Conservation (phyloP, 2,888 invertebrate genomes). For the Drosophila mercatorum region DNA sequence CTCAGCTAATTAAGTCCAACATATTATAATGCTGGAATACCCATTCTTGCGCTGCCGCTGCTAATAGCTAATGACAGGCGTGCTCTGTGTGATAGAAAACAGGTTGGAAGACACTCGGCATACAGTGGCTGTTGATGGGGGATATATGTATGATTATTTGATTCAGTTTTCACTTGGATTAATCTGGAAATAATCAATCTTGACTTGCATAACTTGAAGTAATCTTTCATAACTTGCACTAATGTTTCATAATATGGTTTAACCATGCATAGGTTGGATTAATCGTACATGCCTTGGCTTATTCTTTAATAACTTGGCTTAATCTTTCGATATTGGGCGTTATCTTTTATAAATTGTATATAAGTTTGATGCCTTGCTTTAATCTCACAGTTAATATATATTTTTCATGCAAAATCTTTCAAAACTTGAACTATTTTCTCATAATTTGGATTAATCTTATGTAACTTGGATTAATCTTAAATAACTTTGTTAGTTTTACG, state of each 20-base stretch:
- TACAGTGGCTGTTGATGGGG: neutral
- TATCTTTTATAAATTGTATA: no score
- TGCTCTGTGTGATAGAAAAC: slow-evolving; percentile 2
- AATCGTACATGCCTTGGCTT: neutral
- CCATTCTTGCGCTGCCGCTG: neutral
- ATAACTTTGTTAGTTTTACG: no score
- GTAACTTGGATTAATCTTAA: no score
- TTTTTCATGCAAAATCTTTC: no score
- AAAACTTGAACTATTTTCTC: no score
- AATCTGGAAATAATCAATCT: neutral
- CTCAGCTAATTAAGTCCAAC: slow-evolving; percentile 41
- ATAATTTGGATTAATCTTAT: no score
- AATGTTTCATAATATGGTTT: neutral
- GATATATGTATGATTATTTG: no score
- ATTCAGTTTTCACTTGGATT: slow-evolving; percentile 1
- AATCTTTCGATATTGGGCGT: no score
- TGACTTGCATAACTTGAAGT: neutral
- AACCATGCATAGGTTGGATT: no score
- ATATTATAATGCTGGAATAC: slow-evolving; percentile 29
- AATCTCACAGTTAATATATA: no score
- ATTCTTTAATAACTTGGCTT: no score
- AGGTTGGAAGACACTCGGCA: neutral
- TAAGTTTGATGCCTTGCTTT: no score
- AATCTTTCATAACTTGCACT: neutral
- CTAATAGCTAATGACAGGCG: slow-evolving; percentile 16